Evolutionary conservation across 1,140 invertebrate genomes (phyloP).

Genomic region (Drosophila fuyamai): DNA sequence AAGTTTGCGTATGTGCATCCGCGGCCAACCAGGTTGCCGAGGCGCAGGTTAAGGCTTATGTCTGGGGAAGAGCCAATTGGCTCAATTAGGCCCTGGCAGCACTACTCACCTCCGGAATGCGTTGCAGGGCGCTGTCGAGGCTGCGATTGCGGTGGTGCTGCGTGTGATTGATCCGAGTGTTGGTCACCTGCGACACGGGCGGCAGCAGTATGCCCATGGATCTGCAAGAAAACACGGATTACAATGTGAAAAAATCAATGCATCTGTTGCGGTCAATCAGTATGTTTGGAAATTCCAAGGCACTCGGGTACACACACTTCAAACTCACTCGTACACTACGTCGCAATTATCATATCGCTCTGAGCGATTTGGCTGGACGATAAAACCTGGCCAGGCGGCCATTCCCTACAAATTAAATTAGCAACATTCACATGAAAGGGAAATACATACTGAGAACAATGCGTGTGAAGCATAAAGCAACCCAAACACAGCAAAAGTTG

Average conservation of each 20-base stretch:
- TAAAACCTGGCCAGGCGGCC: slow-evolving; percentile 9
- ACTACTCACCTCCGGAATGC: slow-evolving; percentile 91
- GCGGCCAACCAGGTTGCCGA: background rate
- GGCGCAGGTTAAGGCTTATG: background rate
- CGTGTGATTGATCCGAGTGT: slow-evolving; percentile 86
- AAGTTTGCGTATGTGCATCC: slow-evolving; percentile 8
- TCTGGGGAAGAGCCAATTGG: background rate
- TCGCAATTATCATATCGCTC: slow-evolving; percentile 40
- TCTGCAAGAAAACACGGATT: slow-evolving; percentile 84
- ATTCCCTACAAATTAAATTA: slow-evolving; percentile 65
- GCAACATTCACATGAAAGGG: slow-evolving; percentile 31
- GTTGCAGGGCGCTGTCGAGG: slow-evolving; percentile 93
- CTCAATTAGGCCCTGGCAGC: background rate
- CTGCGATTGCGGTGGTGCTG: slow-evolving; percentile 94
- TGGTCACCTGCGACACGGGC: slow-evolving; percentile 88
- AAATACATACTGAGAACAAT: slow-evolving; percentile 49
- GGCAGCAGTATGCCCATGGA: slow-evolving; percentile 92
- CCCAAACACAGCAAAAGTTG: slow-evolving; percentile 8
- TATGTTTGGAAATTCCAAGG: slow-evolving; percentile 3
- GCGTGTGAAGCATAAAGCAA: slow-evolving; percentile 34
- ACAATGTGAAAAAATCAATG: slow-evolving; percentile 60
- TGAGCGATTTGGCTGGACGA: slow-evolving; percentile 3
- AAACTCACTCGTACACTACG: slow-evolving; percentile 11
- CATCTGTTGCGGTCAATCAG: slow-evolving; percentile 22
- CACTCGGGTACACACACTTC: slow-evolving; percentile 4